A percentile compares a stretch with the other conserved stretches of the same genome.
Evolutionary conservation across 2,113 vertebrate species (phyloP).

Genomic region (Scytalopus superciliaris): DNA sequence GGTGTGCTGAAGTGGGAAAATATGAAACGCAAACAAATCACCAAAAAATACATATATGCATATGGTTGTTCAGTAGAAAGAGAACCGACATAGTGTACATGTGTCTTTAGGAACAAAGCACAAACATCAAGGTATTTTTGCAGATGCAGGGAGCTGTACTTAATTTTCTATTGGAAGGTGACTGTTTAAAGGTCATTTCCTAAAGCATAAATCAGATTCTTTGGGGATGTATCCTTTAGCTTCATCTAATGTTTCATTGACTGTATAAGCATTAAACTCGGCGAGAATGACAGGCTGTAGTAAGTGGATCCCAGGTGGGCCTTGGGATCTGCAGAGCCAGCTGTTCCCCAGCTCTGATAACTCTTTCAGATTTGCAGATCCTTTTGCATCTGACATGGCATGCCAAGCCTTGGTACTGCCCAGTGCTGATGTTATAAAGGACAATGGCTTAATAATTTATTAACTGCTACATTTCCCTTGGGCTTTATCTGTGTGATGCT

Average conservation of each 20-base stretch:
- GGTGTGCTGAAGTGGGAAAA: constrained; percentile 19
- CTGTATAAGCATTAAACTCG: constrained; percentile 60
- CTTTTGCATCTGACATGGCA: constrained; percentile 61
- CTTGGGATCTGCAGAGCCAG: constrained; percentile 65
- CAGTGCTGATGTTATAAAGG: constrained; percentile 57
- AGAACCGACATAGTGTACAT: neutral
- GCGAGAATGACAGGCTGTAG: constrained; percentile 55
- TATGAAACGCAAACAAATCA: neutral
- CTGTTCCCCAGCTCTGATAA: constrained; percentile 64
- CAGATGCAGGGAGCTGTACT: neutral
- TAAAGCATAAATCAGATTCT: constrained; percentile 41
- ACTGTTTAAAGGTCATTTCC: constrained; percentile 62
- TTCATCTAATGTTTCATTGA: constrained; percentile 70
- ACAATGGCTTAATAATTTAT: constrained; percentile 71
- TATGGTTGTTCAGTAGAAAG: neutral
- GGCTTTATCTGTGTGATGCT: constrained; percentile 66
- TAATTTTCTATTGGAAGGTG: constrained; percentile 10
- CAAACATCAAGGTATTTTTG: constrained; percentile 18
- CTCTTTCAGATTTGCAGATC: constrained; percentile 69
- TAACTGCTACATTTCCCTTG: constrained; percentile 66
- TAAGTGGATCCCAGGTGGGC: constrained; percentile 71
- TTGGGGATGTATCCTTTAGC: constrained; percentile 59
- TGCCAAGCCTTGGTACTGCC: constrained; percentile 65
- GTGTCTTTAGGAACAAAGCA: neutral
- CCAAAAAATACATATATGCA: neutral